Evolutionary conservation across 2,888 invertebrate genomes (phyloP).

Genomic region (Perizoma affinitatum): DNA sequence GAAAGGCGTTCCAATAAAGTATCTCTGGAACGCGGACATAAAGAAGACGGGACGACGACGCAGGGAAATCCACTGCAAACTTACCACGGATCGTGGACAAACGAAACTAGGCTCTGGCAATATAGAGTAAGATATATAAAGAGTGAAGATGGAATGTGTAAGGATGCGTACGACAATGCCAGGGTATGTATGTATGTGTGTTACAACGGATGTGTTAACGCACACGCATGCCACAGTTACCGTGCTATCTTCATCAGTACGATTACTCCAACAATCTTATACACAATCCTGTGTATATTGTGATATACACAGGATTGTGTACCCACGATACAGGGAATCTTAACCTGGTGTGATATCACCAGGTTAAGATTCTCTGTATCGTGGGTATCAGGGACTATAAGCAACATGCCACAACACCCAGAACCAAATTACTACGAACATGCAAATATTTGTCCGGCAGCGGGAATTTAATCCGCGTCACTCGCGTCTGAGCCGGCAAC

Average conservation of each 20-base stretch:
- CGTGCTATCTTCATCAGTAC: constrained; percentile 7
- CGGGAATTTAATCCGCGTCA: too few relatives aligned
- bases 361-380: too few relatives aligned
- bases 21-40: constrained; percentile 47
- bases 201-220: constrained; percentile 56
- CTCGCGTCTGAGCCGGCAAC: too few relatives aligned
- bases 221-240: constrained; percentile 27
- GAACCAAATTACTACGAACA: too few relatives aligned
- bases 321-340: too few relatives aligned
- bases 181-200: constrained; percentile 45
- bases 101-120: constrained; percentile 5
- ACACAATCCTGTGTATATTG: too few relatives aligned
- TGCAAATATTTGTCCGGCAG: too few relatives aligned
- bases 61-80: constrained; percentile 42
- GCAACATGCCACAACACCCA: too few relatives aligned
- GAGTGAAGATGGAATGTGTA: constrained; percentile 14
- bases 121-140: background rate
- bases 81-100: constrained; percentile 1
- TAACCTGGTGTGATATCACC: too few relatives aligned
- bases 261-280: too few relatives aligned
- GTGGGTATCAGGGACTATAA: too few relatives aligned
- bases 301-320: too few relatives aligned
- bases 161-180: constrained; percentile 46
- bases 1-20: constrained; percentile 49
- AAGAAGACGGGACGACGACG: constrained; percentile 44